phyloP scores from a whole-genome alignment of 2,888 invertebrate genomes.

The Cyrtodaria siliqua region DNA sequence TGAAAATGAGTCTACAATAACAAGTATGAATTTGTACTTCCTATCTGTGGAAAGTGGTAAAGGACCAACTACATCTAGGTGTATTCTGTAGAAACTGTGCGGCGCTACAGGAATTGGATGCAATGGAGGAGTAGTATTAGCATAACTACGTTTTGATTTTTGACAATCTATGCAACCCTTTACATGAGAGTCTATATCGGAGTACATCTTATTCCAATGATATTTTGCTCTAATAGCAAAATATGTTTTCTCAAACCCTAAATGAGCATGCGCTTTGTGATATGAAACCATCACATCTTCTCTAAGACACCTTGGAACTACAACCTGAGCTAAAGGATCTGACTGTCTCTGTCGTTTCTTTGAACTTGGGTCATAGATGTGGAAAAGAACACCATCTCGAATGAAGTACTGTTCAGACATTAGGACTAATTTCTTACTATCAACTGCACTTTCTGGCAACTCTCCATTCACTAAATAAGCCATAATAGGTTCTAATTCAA shows the following conservation, averaged over 20 bases:
- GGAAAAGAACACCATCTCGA: constrained; percentile 30
- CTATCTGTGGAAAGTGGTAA: constrained; percentile 13
- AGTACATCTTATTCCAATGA: constrained; percentile 63
- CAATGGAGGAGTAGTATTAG: constrained; percentile 23
- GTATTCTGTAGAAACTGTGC: constrained; percentile 29
- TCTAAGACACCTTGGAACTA: constrained; percentile 39
- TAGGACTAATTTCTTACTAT: constrained; percentile 4
- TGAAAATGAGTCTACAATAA: constrained; percentile 26
- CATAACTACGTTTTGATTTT: constrained; percentile 27
- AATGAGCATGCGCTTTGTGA: constrained; percentile 55
- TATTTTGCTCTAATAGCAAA: constrained; percentile 40
- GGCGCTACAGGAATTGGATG: constrained; percentile 36
- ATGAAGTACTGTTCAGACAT: constrained; percentile 26
- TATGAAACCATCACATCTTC: constrained; percentile 47
- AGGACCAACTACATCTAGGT: constrained; percentile 50
- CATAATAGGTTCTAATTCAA: constrained; percentile 21
- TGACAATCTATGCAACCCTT: constrained; percentile 43
- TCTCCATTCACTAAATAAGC: constrained; percentile 17
- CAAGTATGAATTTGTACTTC: constrained; percentile 14
- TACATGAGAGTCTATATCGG: constrained; percentile 49
- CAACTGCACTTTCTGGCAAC: constrained; percentile 11
- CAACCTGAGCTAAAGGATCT: constrained; percentile 25
- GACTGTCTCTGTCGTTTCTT: constrained; percentile 18
- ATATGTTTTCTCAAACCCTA: constrained; percentile 52
- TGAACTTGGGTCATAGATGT: constrained; percentile 31